Base-by-base conservation (phyloP, 2,797 vertebrate genomes). In the Serranus cabrilla region DNA sequence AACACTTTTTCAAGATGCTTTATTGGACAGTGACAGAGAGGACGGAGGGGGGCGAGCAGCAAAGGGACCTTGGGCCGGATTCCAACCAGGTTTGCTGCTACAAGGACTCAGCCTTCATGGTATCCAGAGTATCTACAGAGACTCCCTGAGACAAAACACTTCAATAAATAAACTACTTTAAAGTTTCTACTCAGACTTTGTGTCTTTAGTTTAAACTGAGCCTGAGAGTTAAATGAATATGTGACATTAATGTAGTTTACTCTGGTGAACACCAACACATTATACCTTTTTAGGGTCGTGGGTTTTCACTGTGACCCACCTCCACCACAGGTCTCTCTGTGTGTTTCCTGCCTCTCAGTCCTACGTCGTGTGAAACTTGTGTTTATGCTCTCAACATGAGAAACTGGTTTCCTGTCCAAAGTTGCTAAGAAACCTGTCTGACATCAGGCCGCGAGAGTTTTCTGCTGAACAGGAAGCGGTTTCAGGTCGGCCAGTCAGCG, bases 381-480 rank as follows among this genome's bases (percentile, higher is more conserved):
- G 5, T 47, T 39, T 75, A 52, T 49, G 50, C 56, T 77, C 37
- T 75, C 40, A 51, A 14, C n/a, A 1, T 10, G 10, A 74, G n/a
- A 73, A 68, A 18, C 8, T 0, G 4, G 11, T 69, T 88, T 92
- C 83, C 84, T 70, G 83, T 87, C 74, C 78, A 79, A 63, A 60
- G 85, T 72, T 84, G 83, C 71, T 83, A 23, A 62, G 82, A 63
- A 50, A 78, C 78, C 40, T 11, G 21, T 13, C 43, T 4, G 11
- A 72, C 39, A 37, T 62, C 51, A 49, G 40, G 1, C 4, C 23
- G 25, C 60, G 14, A 57, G 55, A 59, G 17, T 49, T 8, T 52
- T 18, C 52, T n/a, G 43, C 40, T 23, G 5, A 80, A 82, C 82
- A 76, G 81, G 76, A 82, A 83, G 72, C 81, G 77, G 83, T 88